Percentiles rank a stretch among this genome's conserved stretches.
Conservation (phyloP, 2,797 vertebrate genomes). For the Myotis daubentonii region DNA sequence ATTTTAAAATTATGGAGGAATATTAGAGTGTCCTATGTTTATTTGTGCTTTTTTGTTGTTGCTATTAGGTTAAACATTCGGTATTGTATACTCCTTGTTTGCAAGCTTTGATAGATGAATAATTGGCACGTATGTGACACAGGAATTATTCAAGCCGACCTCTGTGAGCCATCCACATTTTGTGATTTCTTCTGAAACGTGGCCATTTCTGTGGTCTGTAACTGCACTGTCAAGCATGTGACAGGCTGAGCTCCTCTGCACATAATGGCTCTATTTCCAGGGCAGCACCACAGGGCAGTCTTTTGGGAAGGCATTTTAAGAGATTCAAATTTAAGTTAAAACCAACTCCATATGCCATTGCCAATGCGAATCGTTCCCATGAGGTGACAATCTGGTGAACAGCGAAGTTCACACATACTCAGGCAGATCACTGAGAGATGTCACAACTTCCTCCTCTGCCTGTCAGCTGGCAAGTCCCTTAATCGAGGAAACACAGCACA, state of each 20-base stretch:
- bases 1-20: neutral
- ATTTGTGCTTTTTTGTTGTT: neutral
- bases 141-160: neutral
- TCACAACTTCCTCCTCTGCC: conserved; percentile 38
- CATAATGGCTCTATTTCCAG: neutral
- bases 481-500: neutral
- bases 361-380: neutral
- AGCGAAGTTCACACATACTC: conserved; percentile 37
- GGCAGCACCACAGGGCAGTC: neutral
- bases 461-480: conserved; percentile 41
- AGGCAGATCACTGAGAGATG: conserved; percentile 21
- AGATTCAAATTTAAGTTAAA: conserved; percentile 29
- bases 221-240: no score
- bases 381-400: conserved; percentile 48
- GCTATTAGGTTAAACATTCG: neutral
- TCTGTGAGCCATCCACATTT: neutral
- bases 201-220: neutral
- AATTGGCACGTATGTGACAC: neutral
- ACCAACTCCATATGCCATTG: neutral
- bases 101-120: neutral
- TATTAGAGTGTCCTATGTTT: neutral
- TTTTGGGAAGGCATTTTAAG: conserved; percentile 18
- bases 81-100: neutral
- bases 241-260: neutral
- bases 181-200: neutral